Evolutionary conservation across 2,888 invertebrate genomes (phyloP).

Genomic region (Thymelicus lineola): DNA sequence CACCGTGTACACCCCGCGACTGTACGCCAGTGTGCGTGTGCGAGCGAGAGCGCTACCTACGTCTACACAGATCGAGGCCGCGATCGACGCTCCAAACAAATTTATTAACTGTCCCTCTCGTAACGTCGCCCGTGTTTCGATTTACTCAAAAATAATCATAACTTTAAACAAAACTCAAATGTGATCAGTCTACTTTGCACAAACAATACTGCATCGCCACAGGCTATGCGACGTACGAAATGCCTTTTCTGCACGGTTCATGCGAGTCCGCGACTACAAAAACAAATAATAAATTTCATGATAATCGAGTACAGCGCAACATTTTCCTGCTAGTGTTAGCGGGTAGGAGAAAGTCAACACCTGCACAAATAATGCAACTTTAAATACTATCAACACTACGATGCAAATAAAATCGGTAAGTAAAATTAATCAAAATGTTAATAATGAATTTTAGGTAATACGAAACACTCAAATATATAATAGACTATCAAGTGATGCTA

Average conservation of each 20-base stretch:
- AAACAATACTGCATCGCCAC: conserved; percentile 59
- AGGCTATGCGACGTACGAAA: conserved; percentile 67
- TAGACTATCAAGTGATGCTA: conserved; percentile 52
- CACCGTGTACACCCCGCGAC: conserved; percentile 36
- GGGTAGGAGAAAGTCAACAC: conserved; percentile 82
- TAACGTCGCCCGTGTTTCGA: conserved; percentile 34
- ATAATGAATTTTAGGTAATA: conserved; percentile 70
- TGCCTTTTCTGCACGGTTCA: conserved; percentile 71
- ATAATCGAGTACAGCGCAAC: conserved; percentile 80
- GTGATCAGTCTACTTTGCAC: conserved; percentile 49
- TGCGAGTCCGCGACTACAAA: conserved; percentile 66
- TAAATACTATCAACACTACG: conserved; percentile 79
- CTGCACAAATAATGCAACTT: conserved; percentile 84
- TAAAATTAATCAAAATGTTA: conserved; percentile 73
- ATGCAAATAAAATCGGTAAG: conserved; percentile 73
- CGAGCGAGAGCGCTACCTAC: conserved; percentile 69
- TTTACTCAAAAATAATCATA: conserved; percentile 39
- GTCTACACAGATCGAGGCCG: conserved; percentile 67
- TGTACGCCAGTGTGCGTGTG: conserved; percentile 28
- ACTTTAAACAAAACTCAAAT: conserved; percentile 48
- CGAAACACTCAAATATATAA: conserved; percentile 57
- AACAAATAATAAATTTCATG: conserved; percentile 55
- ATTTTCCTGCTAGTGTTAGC: conserved; percentile 85
- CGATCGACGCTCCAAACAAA: conserved; percentile 71
- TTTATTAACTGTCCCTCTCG: conserved; percentile 69